Conservation (phyloP, 2,888 invertebrate genomes). For the Phengaris arion region DNA sequence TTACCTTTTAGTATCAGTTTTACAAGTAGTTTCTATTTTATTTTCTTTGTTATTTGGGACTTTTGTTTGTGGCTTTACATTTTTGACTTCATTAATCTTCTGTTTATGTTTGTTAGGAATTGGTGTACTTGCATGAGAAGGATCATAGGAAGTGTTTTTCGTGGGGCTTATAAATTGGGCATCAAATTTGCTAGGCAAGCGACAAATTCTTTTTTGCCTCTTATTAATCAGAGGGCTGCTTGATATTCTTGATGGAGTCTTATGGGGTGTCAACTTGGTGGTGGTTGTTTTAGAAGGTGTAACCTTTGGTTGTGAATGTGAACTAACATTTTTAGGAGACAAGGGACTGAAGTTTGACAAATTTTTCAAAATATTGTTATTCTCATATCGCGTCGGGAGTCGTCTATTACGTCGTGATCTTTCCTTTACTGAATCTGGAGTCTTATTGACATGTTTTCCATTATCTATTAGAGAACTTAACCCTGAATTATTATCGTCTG, state of each 20-base stretch:
- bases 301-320: slow-evolving; percentile 24
- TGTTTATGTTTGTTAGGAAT: slow-evolving; percentile 43
- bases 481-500: slow-evolving; percentile 58
- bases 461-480: slow-evolving; percentile 41
- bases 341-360: slow-evolving; percentile 41
- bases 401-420: slow-evolving; percentile 56
- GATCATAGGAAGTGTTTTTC: slow-evolving; percentile 55
- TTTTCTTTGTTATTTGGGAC: slow-evolving; percentile 36
- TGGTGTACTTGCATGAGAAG: slow-evolving; percentile 64
- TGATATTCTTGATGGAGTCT: slow-evolving; percentile 46
- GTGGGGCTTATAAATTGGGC: slow-evolving; percentile 62
- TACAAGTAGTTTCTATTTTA: slow-evolving; percentile 36
- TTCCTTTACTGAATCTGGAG: slow-evolving; percentile 34
- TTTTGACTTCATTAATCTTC: slow-evolving; percentile 31
- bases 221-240: slow-evolving; percentile 51
- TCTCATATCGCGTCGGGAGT: slow-evolving; percentile 53
- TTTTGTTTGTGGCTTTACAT: slow-evolving; percentile 29
- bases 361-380: slow-evolving; percentile 48
- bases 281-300: slow-evolving; percentile 22
- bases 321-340: slow-evolving; percentile 39
- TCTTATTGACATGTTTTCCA: slow-evolving; percentile 38
- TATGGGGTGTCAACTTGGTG: slow-evolving; percentile 34
- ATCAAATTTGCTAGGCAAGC: slow-evolving; percentile 62
- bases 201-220: slow-evolving; percentile 59
- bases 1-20: slow-evolving; percentile 32